These are phyloP conservation scores for Cyprinodon variegatus DNA, from an alignment of 2,113 vertebrate species.

Conservation along the genomic window DNA sequence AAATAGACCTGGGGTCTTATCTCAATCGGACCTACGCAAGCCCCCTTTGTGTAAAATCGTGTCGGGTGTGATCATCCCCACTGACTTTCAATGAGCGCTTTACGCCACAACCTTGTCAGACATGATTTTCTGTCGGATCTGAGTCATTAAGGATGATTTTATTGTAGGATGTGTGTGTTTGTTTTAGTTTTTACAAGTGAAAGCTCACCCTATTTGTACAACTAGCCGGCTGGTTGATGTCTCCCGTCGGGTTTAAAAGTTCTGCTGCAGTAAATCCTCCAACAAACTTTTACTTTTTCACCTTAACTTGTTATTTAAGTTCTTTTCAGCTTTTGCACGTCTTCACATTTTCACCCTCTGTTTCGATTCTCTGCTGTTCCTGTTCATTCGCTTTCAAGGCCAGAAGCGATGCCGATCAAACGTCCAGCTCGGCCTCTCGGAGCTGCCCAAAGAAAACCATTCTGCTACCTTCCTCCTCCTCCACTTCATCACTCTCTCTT, in stretches of 20 bases:
- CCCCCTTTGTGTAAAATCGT: no score
- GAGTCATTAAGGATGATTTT: background rate
- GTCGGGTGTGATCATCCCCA: no score
- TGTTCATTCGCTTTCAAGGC: conserved; percentile 82
- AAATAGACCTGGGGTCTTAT: no score
- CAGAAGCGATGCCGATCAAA: conserved; percentile 80
- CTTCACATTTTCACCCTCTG: background rate
- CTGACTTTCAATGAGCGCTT: no score
- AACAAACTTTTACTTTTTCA: background rate
- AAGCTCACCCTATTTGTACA: background rate
- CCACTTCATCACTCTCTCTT: conserved; percentile 84
- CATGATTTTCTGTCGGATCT: no score
- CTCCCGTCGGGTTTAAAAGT: background rate
- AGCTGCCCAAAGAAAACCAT: conserved; percentile 99
- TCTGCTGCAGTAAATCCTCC: background rate
- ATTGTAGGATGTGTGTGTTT: background rate
- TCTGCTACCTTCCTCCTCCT: conserved; percentile 86
- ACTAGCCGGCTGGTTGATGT: background rate
- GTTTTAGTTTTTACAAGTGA: background rate
- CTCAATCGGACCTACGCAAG: no score
- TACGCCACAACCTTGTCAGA: no score
- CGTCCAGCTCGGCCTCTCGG: conserved; percentile 77
- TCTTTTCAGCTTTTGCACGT: background rate
- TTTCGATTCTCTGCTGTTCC: conserved; percentile 25
- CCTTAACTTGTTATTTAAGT: background rate